Conservation (phyloP, 2,113 vertebrate species). For the Catagonus wagneri region DNA sequence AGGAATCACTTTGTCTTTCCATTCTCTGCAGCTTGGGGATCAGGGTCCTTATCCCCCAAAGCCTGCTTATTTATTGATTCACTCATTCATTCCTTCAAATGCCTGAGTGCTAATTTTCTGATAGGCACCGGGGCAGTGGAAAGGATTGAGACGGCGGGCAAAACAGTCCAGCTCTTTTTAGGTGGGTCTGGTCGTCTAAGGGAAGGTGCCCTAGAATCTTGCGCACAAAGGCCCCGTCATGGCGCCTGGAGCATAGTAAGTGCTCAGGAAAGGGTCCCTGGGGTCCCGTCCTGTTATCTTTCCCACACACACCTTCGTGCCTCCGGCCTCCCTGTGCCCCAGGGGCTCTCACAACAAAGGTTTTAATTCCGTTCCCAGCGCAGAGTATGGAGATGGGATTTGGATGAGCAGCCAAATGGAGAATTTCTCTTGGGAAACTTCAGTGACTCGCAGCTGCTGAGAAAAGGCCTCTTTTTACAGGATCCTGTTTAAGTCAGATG, state of each 20-base stretch:
- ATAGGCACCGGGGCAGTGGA: accelerated
- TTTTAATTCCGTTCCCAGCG: not conserved
- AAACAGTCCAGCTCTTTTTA: not conserved
- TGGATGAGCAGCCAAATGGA: slow-evolving; percentile 22
- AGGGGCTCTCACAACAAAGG: not conserved
- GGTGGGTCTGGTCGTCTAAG: not conserved
- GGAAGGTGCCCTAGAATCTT: not conserved
- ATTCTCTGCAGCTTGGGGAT: not conserved
- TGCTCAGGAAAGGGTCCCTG: accelerated
- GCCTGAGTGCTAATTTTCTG: not conserved
- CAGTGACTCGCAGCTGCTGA: not conserved
- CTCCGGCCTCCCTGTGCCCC: accelerated
- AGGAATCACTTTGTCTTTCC: not conserved
- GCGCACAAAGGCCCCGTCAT: accelerated
- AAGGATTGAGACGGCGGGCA: not conserved
- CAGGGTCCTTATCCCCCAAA: accelerated
- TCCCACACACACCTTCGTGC: not conserved
- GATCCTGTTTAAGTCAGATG: not conserved
- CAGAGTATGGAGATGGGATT: not conserved
- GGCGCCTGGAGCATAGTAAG: not conserved
- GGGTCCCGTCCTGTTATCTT: not conserved
- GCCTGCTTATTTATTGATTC: not conserved
- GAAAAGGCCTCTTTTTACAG: too few species aligned
- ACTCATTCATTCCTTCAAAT: not conserved
- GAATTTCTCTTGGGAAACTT: slow-evolving; percentile 70